phyloP scores from a whole-genome alignment of 2,113 vertebrate species.

The Barbus barbus region DNA sequence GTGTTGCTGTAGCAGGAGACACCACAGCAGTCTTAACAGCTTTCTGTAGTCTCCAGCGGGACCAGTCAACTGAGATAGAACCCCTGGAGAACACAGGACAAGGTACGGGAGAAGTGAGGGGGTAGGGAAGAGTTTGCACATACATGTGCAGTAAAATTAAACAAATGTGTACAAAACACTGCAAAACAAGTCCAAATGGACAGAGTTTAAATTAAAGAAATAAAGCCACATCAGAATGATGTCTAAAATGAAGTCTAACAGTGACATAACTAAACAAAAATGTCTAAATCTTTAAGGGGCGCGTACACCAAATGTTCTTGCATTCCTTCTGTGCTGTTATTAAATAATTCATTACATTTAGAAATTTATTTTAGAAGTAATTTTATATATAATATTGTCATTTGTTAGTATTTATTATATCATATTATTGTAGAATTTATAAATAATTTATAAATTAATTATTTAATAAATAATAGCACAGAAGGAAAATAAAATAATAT shows the following conservation, averaged over 20 bases:
- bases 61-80: conserved; percentile 62
- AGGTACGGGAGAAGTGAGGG: neutral
- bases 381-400: too few species aligned
- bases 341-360: too few species aligned
- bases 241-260: neutral
- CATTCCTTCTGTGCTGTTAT: too few species aligned
- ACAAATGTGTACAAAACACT: neutral
- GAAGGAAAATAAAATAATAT: too few species aligned
- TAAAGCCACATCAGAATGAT: neutral
- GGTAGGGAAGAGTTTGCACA: neutral
- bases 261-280: neutral
- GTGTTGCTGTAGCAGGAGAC: conserved; percentile 45
- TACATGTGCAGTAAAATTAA: neutral
- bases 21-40: conserved; percentile 48
- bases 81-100: conserved; percentile 60
- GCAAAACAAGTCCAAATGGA: neutral
- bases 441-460: too few species aligned
- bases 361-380: too few species aligned
- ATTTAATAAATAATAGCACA: too few species aligned
- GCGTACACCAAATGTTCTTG: too few species aligned
- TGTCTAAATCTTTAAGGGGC: neutral
- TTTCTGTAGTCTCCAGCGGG: too few species aligned
- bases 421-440: too few species aligned
- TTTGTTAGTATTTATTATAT: too few species aligned
- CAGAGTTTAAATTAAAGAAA: neutral